phyloP scores from a whole-genome alignment of 2,113 vertebrate genomes.

The Podarcis muralis region DNA sequence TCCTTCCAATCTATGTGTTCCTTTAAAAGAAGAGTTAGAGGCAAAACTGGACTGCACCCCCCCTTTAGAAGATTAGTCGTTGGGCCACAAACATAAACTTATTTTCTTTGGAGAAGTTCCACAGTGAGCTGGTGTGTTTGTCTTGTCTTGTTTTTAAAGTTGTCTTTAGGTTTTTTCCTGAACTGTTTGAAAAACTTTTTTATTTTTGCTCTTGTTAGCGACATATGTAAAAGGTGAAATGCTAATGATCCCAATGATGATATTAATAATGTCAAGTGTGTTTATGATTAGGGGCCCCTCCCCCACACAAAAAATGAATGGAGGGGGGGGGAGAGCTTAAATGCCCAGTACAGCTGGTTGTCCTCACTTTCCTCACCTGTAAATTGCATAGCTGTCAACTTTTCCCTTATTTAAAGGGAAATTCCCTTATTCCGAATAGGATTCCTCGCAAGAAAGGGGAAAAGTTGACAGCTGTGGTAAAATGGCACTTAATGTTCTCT shows the following conservation, averaged over 20 bases:
- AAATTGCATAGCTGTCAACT: background rate
- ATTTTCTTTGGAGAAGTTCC: background rate
- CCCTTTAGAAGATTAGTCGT: background rate
- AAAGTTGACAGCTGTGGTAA: background rate
- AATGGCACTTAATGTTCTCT: background rate
- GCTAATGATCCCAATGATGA: too few species aligned
- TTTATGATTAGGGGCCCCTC: too few species aligned
- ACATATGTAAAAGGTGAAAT: too few species aligned
- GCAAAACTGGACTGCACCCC: background rate
- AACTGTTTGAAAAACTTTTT: background rate
- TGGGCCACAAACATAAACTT: background rate
- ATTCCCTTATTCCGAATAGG: too few species aligned
- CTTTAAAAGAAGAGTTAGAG: background rate
- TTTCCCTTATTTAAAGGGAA: too few species aligned
- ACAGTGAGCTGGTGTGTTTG: background rate
- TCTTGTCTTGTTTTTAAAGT: background rate
- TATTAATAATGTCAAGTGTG: too few species aligned
- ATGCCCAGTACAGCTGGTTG: background rate
- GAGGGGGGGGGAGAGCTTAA: too few species aligned
- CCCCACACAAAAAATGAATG: too few species aligned
- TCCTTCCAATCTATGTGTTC: background rate
- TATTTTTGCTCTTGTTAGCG: too few species aligned
- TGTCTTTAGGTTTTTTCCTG: background rate
- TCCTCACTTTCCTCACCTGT: background rate
- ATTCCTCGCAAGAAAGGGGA: too few species aligned